These are phyloP conservation scores for Drosophila setosimentum DNA, from an alignment of 2,888 invertebrate species.

Conservation along the genomic window DNA sequence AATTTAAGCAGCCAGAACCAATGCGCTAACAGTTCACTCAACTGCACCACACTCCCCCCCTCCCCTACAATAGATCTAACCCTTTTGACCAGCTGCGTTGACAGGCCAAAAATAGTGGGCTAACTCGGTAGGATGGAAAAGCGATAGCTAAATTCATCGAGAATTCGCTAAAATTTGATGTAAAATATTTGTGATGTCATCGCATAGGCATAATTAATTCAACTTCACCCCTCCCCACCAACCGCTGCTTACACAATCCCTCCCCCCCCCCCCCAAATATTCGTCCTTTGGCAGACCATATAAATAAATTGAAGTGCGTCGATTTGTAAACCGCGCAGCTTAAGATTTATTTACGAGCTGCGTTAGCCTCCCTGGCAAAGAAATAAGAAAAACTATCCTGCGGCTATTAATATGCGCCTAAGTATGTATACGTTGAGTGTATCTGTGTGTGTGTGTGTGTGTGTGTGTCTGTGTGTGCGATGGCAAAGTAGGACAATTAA, in stretches of 20 bases:
- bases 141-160: slow-evolving; percentile 6
- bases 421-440: slow-evolving; percentile 8
- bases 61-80: not conserved
- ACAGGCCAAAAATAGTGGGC: slow-evolving; percentile 15
- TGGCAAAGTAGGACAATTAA: slow-evolving; percentile 73
- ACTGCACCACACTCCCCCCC: not conserved
- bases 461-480: slow-evolving; percentile 27
- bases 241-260: not conserved
- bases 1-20: slow-evolving; percentile 50
- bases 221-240: slow-evolving; percentile 8
- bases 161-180: slow-evolving; percentile 17
- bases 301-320: slow-evolving; percentile 75
- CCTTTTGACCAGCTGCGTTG: slow-evolving; percentile 46
- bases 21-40: slow-evolving; percentile 45
- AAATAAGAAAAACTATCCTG: slow-evolving; percentile 42
- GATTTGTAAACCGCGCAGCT: slow-evolving; percentile 72
- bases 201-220: slow-evolving; percentile 63
- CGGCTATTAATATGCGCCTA: slow-evolving; percentile 69
- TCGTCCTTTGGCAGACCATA: slow-evolving; percentile 15
- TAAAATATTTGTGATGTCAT: slow-evolving; percentile 58
- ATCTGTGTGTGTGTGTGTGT: slow-evolving; percentile 18
- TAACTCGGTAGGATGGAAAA: slow-evolving; percentile 8
- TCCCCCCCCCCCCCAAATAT: not conserved
- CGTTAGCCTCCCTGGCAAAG: slow-evolving; percentile 12
- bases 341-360: slow-evolving; percentile 72